phyloP scores from a whole-genome alignment of 2,888 invertebrate genomes.

The Noctua janthe region DNA sequence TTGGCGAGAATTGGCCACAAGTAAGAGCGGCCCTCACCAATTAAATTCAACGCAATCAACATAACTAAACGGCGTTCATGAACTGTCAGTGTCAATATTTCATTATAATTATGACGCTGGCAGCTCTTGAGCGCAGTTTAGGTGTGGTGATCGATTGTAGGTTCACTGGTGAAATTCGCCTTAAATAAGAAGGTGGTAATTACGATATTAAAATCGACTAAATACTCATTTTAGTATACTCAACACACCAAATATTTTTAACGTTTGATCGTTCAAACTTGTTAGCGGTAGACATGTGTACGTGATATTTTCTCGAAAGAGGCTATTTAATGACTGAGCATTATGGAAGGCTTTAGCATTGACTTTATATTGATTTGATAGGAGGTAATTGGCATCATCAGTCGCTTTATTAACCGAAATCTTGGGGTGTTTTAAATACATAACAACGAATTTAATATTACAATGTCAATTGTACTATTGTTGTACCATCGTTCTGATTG shows the following conservation, averaged over 20 bases:
- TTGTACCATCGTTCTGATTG: not conserved
- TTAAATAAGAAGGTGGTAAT: not conserved
- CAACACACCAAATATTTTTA: constrained; percentile 68
- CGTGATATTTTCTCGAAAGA: constrained; percentile 66
- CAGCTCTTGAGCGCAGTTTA: not conserved
- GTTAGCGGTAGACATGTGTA: constrained; percentile 60
- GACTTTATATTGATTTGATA: constrained; percentile 39
- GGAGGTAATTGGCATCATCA: not conserved
- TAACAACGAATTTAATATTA: not conserved
- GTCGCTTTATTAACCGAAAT: not conserved
- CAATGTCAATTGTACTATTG: not conserved
- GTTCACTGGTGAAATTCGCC: not conserved
- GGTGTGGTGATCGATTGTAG: not conserved
- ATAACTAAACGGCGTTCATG: not conserved
- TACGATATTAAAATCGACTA: constrained; percentile 9
- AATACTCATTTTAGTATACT: constrained; percentile 58
- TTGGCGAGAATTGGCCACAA: not conserved
- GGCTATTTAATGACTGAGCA: constrained; percentile 66
- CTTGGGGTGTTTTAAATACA: not conserved
- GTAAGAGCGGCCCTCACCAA: not conserved
- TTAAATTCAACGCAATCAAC: not conserved
- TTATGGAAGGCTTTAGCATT: constrained; percentile 32
- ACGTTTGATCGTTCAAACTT: constrained; percentile 52
- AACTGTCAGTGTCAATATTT: not conserved
- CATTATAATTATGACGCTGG: not conserved